Conservation (phyloP, 2,113 vertebrate species). For the Alaudala cheleensis region DNA sequence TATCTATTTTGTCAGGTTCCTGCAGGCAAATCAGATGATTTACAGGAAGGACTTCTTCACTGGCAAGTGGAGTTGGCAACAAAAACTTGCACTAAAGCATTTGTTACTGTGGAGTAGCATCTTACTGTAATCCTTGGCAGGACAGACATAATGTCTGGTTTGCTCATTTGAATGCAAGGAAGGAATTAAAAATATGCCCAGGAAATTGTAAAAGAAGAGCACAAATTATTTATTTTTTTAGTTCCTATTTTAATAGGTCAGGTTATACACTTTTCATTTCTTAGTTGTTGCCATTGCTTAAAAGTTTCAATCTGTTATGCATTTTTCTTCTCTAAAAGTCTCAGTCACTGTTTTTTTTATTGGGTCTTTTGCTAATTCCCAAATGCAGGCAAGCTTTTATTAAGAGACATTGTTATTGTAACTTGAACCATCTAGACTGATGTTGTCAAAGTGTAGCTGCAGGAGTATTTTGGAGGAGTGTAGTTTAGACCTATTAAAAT, state of each 20-base stretch:
- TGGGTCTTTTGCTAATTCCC: background rate
- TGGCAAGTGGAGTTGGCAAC: background rate
- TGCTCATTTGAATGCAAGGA: background rate
- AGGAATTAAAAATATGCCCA: background rate
- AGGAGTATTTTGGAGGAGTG: background rate
- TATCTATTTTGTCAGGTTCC: background rate
- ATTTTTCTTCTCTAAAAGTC: background rate
- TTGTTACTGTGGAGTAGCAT: background rate
- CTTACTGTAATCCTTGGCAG: background rate
- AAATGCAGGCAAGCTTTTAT: background rate
- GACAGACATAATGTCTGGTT: background rate
- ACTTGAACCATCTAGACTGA: background rate
- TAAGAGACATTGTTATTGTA: background rate
- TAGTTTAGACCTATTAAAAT: background rate
- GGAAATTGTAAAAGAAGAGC: background rate
- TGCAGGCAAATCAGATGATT: background rate
- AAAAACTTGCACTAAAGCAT: background rate
- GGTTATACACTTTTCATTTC: background rate
- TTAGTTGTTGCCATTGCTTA: background rate
- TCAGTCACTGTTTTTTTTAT: background rate
- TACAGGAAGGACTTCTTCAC: background rate
- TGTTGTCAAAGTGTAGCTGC: background rate
- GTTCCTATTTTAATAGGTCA: background rate
- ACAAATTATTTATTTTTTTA: background rate
- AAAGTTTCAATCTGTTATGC: background rate